Conservation (phyloP, 2,888 invertebrate genomes). For the Mayetiola destructor region DNA sequence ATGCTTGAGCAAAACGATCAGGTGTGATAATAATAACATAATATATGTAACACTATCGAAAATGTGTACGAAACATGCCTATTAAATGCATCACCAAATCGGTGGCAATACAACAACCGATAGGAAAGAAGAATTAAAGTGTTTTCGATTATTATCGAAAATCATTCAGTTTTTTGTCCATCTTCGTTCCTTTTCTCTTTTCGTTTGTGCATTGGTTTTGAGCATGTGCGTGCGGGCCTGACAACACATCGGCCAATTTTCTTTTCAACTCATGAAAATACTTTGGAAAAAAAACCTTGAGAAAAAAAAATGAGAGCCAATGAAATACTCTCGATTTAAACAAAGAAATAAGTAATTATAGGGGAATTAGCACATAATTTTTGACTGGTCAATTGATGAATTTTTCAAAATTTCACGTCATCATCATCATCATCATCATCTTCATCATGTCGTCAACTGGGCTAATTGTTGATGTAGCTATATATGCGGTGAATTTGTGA, state of each 20-base stretch:
- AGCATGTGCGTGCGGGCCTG: background rate
- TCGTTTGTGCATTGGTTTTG: background rate
- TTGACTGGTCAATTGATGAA: too few relatives aligned
- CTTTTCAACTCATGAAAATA: too few relatives aligned
- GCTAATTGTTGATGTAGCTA: too few relatives aligned
- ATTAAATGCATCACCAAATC: constrained; percentile 4
- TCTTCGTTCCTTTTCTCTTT: background rate
- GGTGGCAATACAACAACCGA: background rate
- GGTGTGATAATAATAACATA: constrained; percentile 11
- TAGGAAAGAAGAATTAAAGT: constrained; percentile 3
- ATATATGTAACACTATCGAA: constrained; percentile 8
- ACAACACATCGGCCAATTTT: constrained; percentile 8
- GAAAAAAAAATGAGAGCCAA: too few relatives aligned
- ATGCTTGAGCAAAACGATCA: background rate
- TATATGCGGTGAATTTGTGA: too few relatives aligned
- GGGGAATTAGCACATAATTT: too few relatives aligned
- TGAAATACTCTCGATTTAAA: too few relatives aligned
- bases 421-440: too few relatives aligned
- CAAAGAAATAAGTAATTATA: too few relatives aligned
- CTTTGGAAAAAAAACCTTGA: too few relatives aligned
- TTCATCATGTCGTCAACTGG: too few relatives aligned
- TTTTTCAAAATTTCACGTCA: too few relatives aligned
- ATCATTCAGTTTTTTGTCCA: background rate
- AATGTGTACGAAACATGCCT: constrained; percentile 2
- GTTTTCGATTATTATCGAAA: background rate